Conservation (phyloP, 1,140 invertebrate genomes). For the Drosophila lini region DNA sequence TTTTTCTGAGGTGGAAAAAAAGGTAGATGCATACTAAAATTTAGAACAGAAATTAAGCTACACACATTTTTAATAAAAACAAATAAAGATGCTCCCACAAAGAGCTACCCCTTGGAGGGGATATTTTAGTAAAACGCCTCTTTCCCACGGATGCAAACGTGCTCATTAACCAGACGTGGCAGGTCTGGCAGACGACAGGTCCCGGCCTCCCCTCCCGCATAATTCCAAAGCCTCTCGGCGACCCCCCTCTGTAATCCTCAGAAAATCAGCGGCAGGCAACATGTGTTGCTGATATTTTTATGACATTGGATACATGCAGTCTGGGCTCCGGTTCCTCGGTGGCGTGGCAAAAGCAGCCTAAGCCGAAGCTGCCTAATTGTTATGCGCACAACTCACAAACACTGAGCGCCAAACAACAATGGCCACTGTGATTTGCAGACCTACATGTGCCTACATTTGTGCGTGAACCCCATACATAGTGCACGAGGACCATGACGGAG, state of each 20-base stretch:
- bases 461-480: constrained; percentile 9
- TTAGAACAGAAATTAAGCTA: neutral
- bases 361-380: constrained; percentile 76
- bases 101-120: neutral
- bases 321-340: constrained; percentile 29
- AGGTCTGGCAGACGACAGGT: constrained; percentile 53
- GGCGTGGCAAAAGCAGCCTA: constrained; percentile 44
- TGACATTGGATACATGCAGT: constrained; percentile 65
- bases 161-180: constrained; percentile 61
- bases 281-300: constrained; percentile 73
- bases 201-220: neutral
- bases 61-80: too few species aligned
- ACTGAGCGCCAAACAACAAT: constrained; percentile 39
- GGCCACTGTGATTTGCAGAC: constrained; percentile 41
- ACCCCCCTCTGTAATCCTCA: constrained; percentile 12
- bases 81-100: neutral
- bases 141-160: constrained; percentile 33
- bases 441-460: constrained; percentile 22
- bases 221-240: constrained; percentile 2
- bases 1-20: too few species aligned
- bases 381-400: constrained; percentile 58
- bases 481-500: constrained; percentile 30
- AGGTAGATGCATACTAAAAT: neutral
- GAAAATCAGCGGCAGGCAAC: constrained; percentile 62
- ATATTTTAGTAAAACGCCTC: neutral